Conservation (phyloP, 2,888 invertebrate species). For the Synergus gifuensis region DNA sequence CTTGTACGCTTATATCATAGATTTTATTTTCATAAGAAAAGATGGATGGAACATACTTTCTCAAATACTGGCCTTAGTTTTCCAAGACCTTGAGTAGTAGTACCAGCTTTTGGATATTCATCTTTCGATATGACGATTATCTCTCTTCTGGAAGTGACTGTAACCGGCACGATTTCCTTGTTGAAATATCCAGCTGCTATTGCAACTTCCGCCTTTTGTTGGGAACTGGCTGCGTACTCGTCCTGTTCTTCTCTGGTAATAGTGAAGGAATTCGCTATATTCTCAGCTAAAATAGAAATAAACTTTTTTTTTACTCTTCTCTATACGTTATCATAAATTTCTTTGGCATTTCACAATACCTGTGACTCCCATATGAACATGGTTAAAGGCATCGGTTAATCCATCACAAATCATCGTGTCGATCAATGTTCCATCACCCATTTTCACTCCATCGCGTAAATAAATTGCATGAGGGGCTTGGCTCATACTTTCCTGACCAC, state of each 20-base stretch:
- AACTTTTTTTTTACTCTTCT: neutral
- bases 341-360: conserved; percentile 75
- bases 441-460: conserved; percentile 83
- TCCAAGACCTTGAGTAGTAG: conserved; percentile 81
- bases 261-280: conserved; percentile 84
- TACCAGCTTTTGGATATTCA: conserved; percentile 84
- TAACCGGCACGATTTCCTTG: conserved; percentile 86
- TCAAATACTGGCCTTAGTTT: conserved; percentile 84
- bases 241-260: conserved; percentile 87
- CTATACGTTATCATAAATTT: too few species aligned
- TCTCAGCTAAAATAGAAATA: conserved; percentile 82
- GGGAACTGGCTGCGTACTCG: conserved; percentile 83
- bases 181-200: conserved; percentile 82
- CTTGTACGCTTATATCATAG: neutral
- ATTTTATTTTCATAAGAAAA: neutral
- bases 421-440: conserved; percentile 82
- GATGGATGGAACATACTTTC: conserved; percentile 75
- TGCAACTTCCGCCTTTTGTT: conserved; percentile 82
- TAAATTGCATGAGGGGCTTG: conserved; percentile 84
- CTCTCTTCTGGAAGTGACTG: conserved; percentile 78
- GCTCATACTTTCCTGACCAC: conserved; percentile 92
- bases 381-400: conserved; percentile 86
- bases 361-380: conserved; percentile 89
- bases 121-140: conserved; percentile 80
- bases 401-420: conserved; percentile 86